Evolutionary conservation across 1,140 invertebrate genomes (phyloP).

Genomic region (Tetramorium simillimum): DNA sequence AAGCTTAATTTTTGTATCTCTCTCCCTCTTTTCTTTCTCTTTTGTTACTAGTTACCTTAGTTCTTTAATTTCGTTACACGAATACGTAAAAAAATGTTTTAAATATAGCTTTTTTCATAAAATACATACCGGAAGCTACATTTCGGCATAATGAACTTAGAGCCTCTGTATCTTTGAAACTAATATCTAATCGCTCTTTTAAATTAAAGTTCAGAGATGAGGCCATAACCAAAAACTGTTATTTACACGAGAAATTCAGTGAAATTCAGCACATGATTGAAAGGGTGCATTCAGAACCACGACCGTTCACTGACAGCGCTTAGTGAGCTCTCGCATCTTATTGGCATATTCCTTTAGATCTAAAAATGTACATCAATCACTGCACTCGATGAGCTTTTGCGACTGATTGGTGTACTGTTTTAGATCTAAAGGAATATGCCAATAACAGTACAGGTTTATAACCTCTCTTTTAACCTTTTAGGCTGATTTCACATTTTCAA

Average conservation of each 20-base stretch:
- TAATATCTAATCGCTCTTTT: conserved; percentile 68
- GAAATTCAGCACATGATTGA: neutral
- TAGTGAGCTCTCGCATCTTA: too few relatives aligned
- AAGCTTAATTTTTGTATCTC: conserved; percentile 18
- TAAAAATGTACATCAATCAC: too few relatives aligned
- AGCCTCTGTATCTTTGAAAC: conserved; percentile 66
- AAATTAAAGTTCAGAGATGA: conserved; percentile 69
- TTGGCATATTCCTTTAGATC: too few relatives aligned
- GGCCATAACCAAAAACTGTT: conserved; percentile 61
- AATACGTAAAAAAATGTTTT: neutral
- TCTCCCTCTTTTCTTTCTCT: neutral
- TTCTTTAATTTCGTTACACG: neutral
- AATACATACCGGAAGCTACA: conserved; percentile 75
- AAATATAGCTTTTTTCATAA: conserved; percentile 24
- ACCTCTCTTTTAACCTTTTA: too few relatives aligned
- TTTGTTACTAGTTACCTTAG: neutral
- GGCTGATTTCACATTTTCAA: too few relatives aligned
- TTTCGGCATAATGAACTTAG: conserved; percentile 72
- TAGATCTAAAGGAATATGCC: too few relatives aligned
- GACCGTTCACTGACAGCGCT: too few relatives aligned
- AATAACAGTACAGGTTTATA: too few relatives aligned
- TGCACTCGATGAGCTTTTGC: too few relatives aligned
- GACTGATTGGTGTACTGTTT: too few relatives aligned
- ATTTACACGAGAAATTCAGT: neutral
- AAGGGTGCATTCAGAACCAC: neutral